phyloP scores from a whole-genome alignment of 2,888 invertebrate species.

The Ornithoptera alexandrae region DNA sequence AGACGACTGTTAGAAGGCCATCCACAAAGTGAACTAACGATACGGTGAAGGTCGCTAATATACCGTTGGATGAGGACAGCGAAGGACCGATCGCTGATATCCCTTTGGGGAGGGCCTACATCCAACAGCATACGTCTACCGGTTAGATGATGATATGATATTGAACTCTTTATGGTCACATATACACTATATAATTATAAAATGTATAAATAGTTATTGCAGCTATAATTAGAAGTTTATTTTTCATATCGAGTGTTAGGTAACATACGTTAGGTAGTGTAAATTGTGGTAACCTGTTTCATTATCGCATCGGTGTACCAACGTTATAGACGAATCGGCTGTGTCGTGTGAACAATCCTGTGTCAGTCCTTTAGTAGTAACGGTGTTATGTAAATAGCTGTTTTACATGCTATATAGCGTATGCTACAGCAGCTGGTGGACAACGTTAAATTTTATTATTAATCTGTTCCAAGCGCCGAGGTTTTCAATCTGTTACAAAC shows the following conservation, averaged over 20 bases:
- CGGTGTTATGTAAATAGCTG: conserved; percentile 64
- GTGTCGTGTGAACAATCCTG: conserved; percentile 70
- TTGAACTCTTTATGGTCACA: conserved; percentile 56
- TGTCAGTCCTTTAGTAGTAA: conserved; percentile 67
- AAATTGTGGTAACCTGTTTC: conserved; percentile 72
- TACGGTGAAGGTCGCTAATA: neutral
- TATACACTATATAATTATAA: conserved; percentile 62
- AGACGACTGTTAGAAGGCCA: too few species aligned
- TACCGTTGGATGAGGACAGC: too few species aligned
- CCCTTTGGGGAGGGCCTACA: too few species aligned
- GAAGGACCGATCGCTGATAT: too few species aligned
- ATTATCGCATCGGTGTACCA: conserved; percentile 68
- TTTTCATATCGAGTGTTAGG: conserved; percentile 80
- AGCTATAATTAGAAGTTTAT: conserved; percentile 80
- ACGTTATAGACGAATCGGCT: conserved; percentile 75
- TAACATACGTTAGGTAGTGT: conserved; percentile 72
- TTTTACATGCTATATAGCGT: conserved; percentile 32
- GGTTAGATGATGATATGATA: conserved; percentile 33
- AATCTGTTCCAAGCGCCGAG: neutral
- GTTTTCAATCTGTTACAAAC: neutral
- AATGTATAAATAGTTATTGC: conserved; percentile 81
- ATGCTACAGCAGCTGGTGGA: conserved; percentile 21
- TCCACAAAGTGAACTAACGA: too few species aligned
- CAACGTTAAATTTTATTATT: neutral
- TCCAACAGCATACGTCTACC: too few species aligned